Percentiles rank a stretch among this genome's conserved stretches.
Conservation (phyloP, 2,113 vertebrate species). For the Caloenas nicobarica region DNA sequence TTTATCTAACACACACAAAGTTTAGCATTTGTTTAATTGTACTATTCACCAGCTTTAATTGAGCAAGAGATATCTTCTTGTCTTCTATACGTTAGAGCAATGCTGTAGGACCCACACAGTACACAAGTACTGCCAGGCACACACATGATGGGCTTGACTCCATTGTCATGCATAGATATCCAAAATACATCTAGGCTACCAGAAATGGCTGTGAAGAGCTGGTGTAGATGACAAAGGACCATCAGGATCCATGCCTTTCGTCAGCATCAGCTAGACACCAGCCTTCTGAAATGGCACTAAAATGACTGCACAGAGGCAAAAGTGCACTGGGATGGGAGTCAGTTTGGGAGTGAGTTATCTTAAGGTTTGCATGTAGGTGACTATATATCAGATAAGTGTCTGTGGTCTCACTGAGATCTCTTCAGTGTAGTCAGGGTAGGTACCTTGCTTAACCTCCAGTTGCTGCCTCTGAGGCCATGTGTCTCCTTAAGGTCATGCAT, state of each 20-base stretch:
- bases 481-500: background rate
- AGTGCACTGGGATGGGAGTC: background rate
- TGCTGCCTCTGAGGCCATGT: background rate
- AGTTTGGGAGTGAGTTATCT: background rate
- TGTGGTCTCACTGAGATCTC: background rate
- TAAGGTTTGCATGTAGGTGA: background rate
- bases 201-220: background rate
- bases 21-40: background rate
- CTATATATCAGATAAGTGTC: background rate
- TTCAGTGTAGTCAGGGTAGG: background rate
- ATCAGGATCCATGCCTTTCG: background rate
- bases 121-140: background rate
- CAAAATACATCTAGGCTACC: background rate
- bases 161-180: background rate
- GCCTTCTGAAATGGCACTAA: background rate
- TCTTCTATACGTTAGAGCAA: background rate
- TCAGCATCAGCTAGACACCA: background rate
- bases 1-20: background rate
- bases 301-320: background rate
- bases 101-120: accelerated
- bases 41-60: background rate
- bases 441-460: background rate
- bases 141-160: background rate
- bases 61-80: background rate
- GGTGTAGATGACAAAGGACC: background rate